Conservation (phyloP, 2,113 vertebrate genomes). For the Seriola aureovittata region DNA sequence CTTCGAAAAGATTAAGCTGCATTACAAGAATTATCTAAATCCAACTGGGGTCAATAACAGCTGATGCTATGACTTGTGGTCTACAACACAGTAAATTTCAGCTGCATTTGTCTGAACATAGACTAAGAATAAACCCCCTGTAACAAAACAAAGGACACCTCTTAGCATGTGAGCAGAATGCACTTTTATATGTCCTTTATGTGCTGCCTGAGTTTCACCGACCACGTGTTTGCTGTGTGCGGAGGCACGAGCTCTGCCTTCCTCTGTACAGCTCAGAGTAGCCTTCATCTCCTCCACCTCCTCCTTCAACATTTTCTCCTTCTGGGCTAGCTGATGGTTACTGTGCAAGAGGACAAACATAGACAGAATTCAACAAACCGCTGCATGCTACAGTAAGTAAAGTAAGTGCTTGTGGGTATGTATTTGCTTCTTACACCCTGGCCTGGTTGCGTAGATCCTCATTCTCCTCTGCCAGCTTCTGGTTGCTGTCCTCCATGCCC, state of each 20-base stretch:
- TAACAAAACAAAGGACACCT: neutral
- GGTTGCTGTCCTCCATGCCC: conserved; percentile 88
- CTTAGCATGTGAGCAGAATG: neutral
- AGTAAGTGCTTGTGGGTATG: neutral
- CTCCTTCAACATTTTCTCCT: conserved; percentile 89
- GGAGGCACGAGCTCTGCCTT: conserved; percentile 78
- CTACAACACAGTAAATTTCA: neutral
- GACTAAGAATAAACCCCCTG: neutral
- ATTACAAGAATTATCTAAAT: neutral
- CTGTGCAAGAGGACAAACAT: conserved; percentile 68
- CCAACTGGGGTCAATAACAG: neutral
- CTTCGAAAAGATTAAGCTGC: neutral
- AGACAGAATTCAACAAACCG: neutral
- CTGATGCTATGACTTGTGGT: neutral
- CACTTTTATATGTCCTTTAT: neutral
- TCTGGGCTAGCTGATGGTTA: conserved; percentile 87
- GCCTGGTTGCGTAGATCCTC: conserved; percentile 83
- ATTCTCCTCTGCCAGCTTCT: conserved; percentile 86
- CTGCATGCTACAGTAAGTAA: too few species aligned
- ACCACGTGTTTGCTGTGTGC: conserved; percentile 89
- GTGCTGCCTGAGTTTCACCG: conserved; percentile 34
- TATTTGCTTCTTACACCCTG: conserved; percentile 80
- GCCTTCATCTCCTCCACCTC: conserved; percentile 93
- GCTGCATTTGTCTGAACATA: neutral
- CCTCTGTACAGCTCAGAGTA: conserved; percentile 85